phyloP scores from a whole-genome alignment of 2,797 vertebrate species.

The Chaetodon trifasciatus region DNA sequence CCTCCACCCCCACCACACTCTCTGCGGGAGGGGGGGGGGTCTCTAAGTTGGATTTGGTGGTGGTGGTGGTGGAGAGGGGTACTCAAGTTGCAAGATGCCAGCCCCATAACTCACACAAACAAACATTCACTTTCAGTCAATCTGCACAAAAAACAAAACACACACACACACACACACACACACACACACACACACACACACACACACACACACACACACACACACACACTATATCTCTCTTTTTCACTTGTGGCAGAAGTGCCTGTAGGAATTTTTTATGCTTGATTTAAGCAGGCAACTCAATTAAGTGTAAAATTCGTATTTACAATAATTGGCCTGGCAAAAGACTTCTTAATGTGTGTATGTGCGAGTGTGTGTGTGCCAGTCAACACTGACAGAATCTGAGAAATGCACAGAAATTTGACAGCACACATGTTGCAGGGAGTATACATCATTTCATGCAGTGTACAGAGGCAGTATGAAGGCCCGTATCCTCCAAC shows the following conservation, averaged over 20 bases:
- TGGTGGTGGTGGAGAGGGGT: slow-evolving; percentile 20
- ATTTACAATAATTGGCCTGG: slow-evolving; percentile 15
- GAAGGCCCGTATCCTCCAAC: background rate
- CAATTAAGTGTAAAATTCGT: slow-evolving; percentile 33
- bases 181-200: slow-evolving; percentile 6
- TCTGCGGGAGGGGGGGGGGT: slow-evolving; percentile 49
- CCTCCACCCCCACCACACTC: slow-evolving; percentile 14
- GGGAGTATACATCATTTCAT: background rate
- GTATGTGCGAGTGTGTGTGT: background rate
- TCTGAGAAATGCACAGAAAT: slow-evolving; percentile 10
- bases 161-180: slow-evolving; percentile 8
- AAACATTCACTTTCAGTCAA: slow-evolving; percentile 30
- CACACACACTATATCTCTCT: background rate
- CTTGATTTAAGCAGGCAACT: slow-evolving; percentile 27
- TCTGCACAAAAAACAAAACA: slow-evolving; percentile 32
- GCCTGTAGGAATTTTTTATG: slow-evolving; percentile 10
- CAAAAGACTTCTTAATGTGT: slow-evolving; percentile 4
- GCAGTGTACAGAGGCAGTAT: background rate
- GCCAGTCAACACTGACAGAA: background rate
- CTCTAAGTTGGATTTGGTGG: slow-evolving; percentile 68
- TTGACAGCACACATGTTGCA: background rate
- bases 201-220: slow-evolving; percentile 17
- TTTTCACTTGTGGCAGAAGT: slow-evolving; percentile 30
- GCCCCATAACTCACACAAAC: slow-evolving; percentile 40
- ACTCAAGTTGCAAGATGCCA: slow-evolving; percentile 37